These are phyloP conservation scores for Aphodius granarius DNA, from an alignment of 2,888 invertebrate genomes.

Conservation along the genomic window DNA sequence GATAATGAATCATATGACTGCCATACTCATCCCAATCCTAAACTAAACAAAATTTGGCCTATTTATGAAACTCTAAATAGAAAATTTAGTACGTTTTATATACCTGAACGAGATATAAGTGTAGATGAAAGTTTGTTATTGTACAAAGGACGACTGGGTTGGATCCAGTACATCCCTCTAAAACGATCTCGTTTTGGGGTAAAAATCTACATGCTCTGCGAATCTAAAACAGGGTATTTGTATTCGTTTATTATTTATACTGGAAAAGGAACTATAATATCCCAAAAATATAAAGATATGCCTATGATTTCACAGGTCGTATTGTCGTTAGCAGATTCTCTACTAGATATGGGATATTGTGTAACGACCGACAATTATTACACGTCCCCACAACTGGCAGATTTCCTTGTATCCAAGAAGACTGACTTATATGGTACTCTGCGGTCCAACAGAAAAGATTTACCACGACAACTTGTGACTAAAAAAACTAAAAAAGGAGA, in stretches of 20 bases:
- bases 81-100: conserved; percentile 21
- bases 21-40: conserved; percentile 24
- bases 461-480: conserved; percentile 22
- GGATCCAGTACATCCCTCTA: conserved; percentile 41
- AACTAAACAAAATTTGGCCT: conserved; percentile 32
- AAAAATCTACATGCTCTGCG: conserved; percentile 42
- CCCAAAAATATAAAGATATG: conserved; percentile 11
- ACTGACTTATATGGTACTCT: conserved; percentile 33
- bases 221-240: conserved; percentile 40
- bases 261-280: conserved; percentile 25
- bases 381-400: conserved; percentile 32
- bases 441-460: conserved; percentile 28
- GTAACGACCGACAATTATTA: conserved; percentile 34
- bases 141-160: conserved; percentile 40
- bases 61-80: conserved; percentile 23
- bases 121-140: conserved; percentile 40
- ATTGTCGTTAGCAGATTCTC: conserved; percentile 5
- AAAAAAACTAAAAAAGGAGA: conserved; percentile 30
- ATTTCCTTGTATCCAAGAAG: conserved; percentile 25
- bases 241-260: conserved; percentile 38
- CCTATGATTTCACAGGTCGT: conserved; percentile 14
- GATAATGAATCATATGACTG: conserved; percentile 16
- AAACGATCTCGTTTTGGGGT: conserved; percentile 42
- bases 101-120: conserved; percentile 32
- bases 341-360: conserved; percentile 26